Base-by-base conservation (phyloP, 2,888 invertebrate genomes). In the Drosophila austrosaltans region DNA sequence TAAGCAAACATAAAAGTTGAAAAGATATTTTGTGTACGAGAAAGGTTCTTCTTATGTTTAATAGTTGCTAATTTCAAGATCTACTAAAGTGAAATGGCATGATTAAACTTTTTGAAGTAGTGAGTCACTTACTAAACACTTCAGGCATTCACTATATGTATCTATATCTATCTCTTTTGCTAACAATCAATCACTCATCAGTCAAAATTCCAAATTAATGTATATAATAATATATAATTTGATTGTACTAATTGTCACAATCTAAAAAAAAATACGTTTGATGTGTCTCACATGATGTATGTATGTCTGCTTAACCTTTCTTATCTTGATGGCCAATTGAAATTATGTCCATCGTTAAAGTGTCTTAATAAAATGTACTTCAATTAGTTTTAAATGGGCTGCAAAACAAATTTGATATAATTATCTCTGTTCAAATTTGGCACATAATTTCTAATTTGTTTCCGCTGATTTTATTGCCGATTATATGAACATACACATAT, bases 1-100 rank as follows among this genome's bases (percentile, higher is more conserved):
- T 77, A 72, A 32, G 36, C 25, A 58, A 25, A 44, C 16, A 53
- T 8, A 1, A 16, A 7, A 6, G 6, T 8, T 5, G n/a, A 32
- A 28, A 54, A 10, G 25, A 48, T 16, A 36, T 25, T 39, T 12
- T 30, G 20, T 28, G 12, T 36, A 4, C 1, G 1, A 69, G 58
- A n/a, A 8, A 25, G 30, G 40, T 0, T 36, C 36, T 8, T 36
- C 5, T 32, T 32, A 32, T 32, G 32, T 32, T 32, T 32, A 32
- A 5, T 32, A 32, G 28, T 28, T 28, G 4, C 3, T 28, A 28
- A 28, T 28, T 28, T 28, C 4, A 28, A 28, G 1, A 32, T 4
- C 32, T 32, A 32, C 32, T 32, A 32, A 28, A 28, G 28, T 32
- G 32, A 36, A 36, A 36, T 36, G 36, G 8, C 36, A 8, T 36